Conservation (phyloP, 2,797 vertebrate species). For the Artibeus jamaicensis region DNA sequence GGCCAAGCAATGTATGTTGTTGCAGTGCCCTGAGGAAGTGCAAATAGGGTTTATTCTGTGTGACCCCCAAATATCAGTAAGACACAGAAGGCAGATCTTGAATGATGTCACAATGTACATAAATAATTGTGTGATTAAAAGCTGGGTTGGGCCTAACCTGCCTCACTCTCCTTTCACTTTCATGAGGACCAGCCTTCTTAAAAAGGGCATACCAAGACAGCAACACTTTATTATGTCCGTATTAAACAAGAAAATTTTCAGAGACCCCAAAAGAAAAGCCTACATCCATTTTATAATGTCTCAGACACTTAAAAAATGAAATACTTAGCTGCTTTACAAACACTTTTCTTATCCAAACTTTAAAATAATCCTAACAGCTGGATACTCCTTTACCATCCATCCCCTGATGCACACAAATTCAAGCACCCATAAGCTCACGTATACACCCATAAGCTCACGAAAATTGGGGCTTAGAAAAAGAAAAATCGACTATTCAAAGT, state of each 20-base stretch:
- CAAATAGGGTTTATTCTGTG: constrained; percentile 38
- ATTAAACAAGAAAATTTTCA: background rate
- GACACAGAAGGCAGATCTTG: background rate
- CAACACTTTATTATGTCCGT: background rate
- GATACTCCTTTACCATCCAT: background rate
- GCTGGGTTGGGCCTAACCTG: background rate
- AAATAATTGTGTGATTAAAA: background rate
- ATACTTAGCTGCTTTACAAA: background rate
- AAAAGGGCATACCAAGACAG: background rate
- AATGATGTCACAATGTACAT: background rate
- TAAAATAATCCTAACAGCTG: background rate
- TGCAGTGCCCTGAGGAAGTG: constrained; percentile 93
- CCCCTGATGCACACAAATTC: background rate
- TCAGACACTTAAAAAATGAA: background rate
- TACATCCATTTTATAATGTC: background rate
- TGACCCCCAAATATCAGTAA: background rate
- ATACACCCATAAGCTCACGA: background rate
- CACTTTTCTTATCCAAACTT: background rate
- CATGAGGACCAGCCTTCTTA: background rate
- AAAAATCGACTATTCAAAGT: background rate
- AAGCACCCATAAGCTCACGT: background rate
- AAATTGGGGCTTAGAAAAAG: background rate
- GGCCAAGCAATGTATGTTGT: constrained; percentile 98
- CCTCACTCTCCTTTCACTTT: background rate
- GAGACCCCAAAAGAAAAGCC: background rate